phyloP scores from a whole-genome alignment of 2,888 invertebrate genomes.

The Steinernema carpocapsae region DNA sequence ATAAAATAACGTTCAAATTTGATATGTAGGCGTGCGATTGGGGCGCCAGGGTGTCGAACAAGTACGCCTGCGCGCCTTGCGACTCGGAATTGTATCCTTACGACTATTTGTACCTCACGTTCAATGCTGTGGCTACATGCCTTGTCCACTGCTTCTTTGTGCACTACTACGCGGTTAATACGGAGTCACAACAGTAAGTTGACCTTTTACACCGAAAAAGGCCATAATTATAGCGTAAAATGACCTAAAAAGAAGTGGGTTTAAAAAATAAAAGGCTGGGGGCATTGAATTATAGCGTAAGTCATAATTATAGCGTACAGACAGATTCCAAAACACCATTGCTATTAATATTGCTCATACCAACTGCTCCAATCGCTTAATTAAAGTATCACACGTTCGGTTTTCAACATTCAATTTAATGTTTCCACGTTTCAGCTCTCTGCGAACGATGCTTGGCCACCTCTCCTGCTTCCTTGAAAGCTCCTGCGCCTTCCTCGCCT shows the following conservation, averaged over 20 bases:
- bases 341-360: too few species aligned
- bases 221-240: too few species aligned
- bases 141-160: conserved; percentile 91
- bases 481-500: conserved; percentile 78
- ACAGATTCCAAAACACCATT: too few species aligned
- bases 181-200: conserved; percentile 29
- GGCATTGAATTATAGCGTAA: too few species aligned
- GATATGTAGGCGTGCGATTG: conserved; percentile 55
- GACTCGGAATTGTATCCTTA: conserved; percentile 50
- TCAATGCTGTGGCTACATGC: conserved; percentile 86
- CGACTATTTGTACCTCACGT: conserved; percentile 76
- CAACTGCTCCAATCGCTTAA: too few species aligned
- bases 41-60: conserved; percentile 49
- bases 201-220: too few species aligned
- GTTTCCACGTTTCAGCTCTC: neutral
- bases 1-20: neutral
- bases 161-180: conserved; percentile 72
- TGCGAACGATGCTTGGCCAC: conserved; percentile 19
- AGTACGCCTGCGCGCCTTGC: conserved; percentile 53
- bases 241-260: too few species aligned
- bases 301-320: too few species aligned
- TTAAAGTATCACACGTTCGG: too few species aligned
- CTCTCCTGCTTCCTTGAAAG: conserved; percentile 80
- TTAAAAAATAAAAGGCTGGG: too few species aligned
- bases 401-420: too few species aligned